These are phyloP conservation scores for Mastomys coucha DNA, from an alignment of 2,113 vertebrate genomes.

Conservation along the genomic window DNA sequence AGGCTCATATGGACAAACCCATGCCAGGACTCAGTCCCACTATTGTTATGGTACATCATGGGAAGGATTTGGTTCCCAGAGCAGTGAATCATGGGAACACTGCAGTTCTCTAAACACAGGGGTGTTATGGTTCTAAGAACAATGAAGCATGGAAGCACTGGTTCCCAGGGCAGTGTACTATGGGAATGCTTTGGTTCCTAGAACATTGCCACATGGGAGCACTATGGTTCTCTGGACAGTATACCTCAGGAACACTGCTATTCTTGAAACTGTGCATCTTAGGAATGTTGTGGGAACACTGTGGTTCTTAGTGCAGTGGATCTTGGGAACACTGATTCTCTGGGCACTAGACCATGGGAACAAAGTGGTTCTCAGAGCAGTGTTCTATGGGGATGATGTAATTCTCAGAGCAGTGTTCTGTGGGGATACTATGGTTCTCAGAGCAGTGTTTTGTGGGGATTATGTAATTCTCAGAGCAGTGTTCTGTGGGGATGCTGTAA, in stretches of 20 bases:
- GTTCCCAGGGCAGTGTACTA: not conserved
- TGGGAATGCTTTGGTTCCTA: not conserved
- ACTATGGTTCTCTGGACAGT: not conserved
- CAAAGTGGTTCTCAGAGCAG: not conserved
- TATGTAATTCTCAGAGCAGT: not conserved
- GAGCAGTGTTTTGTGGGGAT: not conserved
- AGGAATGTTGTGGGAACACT: rapidly evolving
- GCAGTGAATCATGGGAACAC: not conserved
- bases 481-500: rapidly evolving
- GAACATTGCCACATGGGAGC: not conserved
- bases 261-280: not conserved
- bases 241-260: not conserved
- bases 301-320: not conserved
- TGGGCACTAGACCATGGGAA: not conserved
- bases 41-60: too few species aligned
- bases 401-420: not conserved
- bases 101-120: not conserved
- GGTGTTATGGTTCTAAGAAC: not conserved
- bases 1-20: not conserved
- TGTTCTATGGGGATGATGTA: rapidly evolving
- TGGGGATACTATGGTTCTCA: rapidly evolving
- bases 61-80: not conserved
- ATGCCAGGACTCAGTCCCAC: not conserved
- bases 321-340: not conserved
- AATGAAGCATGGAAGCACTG: not conserved